Conservation (phyloP, 2,888 invertebrate species). For the Sphaerophoria rueppellii region DNA sequence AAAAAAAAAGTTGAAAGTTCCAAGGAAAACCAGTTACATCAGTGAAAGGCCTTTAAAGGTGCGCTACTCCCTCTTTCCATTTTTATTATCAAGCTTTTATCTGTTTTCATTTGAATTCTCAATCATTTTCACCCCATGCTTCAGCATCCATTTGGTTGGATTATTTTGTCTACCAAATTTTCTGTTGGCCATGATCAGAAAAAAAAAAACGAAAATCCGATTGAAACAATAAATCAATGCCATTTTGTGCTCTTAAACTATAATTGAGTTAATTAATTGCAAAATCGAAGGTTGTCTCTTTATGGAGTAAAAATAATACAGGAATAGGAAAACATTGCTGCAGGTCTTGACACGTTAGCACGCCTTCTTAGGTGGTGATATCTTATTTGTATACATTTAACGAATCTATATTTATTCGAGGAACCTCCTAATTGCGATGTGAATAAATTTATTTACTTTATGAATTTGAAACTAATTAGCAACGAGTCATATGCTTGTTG, state of each 20-base stretch:
- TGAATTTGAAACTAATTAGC: conserved; percentile 26
- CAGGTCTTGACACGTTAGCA: not conserved
- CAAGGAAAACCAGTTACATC: conserved; percentile 66
- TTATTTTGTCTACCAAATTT: not conserved
- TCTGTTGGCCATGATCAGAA: conserved; percentile 38
- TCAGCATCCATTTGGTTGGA: conserved; percentile 12
- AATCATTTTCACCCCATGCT: conserved; percentile 38
- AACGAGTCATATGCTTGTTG: conserved; percentile 3
- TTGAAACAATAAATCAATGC: not conserved
- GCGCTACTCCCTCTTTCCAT: conserved; percentile 47
- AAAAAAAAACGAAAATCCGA: not conserved
- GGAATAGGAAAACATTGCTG: not conserved
- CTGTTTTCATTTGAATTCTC: conserved; percentile 10
- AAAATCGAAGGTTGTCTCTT: conserved; percentile 14
- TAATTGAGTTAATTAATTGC: conserved; percentile 14
- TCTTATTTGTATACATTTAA: not conserved
- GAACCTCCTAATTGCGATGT: conserved; percentile 37
- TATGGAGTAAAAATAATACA: conserved; percentile 9
- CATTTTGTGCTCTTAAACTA: conserved; percentile 7
- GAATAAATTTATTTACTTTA: conserved; percentile 20
- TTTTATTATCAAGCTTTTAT: not conserved
- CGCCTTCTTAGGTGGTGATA: not conserved
- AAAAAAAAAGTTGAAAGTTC: conserved; percentile 23
- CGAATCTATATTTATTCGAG: not conserved
- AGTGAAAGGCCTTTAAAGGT: conserved; percentile 70